phyloP scores from a whole-genome alignment of 2,113 vertebrate genomes.

The Amazona vittata region DNA sequence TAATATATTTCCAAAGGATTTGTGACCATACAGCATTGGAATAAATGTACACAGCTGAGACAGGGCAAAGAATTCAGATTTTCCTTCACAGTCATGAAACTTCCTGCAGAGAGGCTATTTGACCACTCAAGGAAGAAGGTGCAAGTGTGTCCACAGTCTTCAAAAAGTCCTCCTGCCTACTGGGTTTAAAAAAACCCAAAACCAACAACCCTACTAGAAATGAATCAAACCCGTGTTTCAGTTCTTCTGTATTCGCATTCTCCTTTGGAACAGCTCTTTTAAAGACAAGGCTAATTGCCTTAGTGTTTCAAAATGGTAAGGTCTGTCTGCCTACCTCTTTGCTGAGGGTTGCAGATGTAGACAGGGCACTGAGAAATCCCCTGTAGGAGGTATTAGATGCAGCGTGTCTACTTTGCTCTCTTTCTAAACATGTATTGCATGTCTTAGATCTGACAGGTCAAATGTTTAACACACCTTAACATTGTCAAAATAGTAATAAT shows the following conservation, averaged over 20 bases:
- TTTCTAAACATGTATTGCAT: neutral
- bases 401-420: neutral
- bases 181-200: neutral
- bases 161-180: neutral
- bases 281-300: neutral
- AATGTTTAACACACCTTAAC: neutral
- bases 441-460: neutral
- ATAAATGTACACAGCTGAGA: neutral
- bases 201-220: neutral
- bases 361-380: neutral
- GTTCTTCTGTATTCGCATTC: neutral
- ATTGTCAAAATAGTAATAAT: neutral
- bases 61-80: neutral
- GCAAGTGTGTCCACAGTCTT: neutral
- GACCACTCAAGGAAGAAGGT: neutral
- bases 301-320: neutral
- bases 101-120: neutral
- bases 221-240: neutral
- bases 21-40: neutral
- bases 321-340: neutral
- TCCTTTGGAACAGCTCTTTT: neutral
- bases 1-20: neutral
- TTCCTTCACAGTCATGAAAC: neutral
- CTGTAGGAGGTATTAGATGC: neutral
- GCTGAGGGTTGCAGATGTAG: constrained; percentile 15